Percentiles rank a stretch among this genome's conserved stretches.
Evolutionary conservation across 92 coral and sea anemone genomes (phyloP).

Genomic region (Ricordea florida): DNA sequence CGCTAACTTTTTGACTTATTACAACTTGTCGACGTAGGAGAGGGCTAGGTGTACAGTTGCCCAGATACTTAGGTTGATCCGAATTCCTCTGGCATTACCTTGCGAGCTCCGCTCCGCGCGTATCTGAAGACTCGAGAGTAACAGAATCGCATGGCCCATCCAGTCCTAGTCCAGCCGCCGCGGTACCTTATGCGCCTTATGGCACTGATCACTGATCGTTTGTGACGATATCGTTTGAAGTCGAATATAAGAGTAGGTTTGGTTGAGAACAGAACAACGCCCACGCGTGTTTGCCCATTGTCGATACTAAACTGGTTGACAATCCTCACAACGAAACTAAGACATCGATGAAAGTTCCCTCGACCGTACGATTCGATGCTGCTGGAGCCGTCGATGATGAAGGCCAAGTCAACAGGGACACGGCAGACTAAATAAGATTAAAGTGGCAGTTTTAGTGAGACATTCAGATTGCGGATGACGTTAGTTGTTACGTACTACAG

Average conservation of each 20-base stretch:
- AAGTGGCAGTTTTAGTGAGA: too few relatives aligned
- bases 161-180: constrained; percentile 64
- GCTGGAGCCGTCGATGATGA: constrained; percentile 80
- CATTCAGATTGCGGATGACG: too few relatives aligned
- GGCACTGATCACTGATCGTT: neutral
- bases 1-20: too few relatives aligned
- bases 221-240: constrained; percentile 32
- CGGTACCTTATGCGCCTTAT: constrained; percentile 60
- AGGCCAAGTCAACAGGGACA: constrained; percentile 70
- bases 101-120: constrained; percentile 53
- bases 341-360: constrained; percentile 73
- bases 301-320: constrained; percentile 57
- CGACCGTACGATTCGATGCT: constrained; percentile 58
- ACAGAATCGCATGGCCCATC: constrained; percentile 42
- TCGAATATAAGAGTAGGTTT: too few relatives aligned
- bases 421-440: constrained; percentile 64
- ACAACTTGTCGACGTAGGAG: too few relatives aligned
- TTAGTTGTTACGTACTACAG: too few relatives aligned
- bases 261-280: too few relatives aligned
- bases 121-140: constrained; percentile 24
- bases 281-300: too few relatives aligned
- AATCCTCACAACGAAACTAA: constrained; percentile 64
- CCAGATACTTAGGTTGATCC: neutral
- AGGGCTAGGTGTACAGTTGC: too few relatives aligned
- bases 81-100: constrained; percentile 8